Evolutionary conservation across 2,888 invertebrate genomes (phyloP).

Genomic region (Hydrotaea cyrtoneurina): DNA sequence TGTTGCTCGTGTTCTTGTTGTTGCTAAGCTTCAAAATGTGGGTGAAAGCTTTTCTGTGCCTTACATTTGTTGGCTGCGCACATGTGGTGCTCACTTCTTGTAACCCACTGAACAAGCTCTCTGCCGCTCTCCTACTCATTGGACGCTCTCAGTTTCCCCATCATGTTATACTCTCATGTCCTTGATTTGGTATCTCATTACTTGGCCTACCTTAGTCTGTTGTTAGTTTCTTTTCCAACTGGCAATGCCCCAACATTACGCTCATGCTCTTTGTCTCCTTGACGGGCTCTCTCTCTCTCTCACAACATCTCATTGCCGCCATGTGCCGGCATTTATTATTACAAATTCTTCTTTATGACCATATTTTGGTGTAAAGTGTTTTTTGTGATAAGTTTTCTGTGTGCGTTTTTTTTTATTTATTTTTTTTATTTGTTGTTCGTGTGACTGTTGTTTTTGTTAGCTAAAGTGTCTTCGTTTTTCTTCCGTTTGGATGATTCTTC

Average conservation of each 20-base stretch:
- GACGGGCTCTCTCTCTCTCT: constrained; percentile 28
- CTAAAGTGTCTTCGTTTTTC: not conserved
- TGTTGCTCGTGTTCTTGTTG: too few species aligned
- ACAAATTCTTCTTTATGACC: constrained; percentile 29
- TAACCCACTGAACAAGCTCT: constrained; percentile 15
- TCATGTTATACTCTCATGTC: constrained; percentile 47
- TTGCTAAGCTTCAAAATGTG: constrained; percentile 63
- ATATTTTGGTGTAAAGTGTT: constrained; percentile 24
- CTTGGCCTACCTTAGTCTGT: constrained; percentile 12
- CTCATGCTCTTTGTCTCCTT: not conserved
- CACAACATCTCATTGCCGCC: constrained; percentile 9
- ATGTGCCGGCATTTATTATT: constrained; percentile 60
- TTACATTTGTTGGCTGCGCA: constrained; percentile 42
- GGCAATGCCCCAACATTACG: constrained; percentile 48
- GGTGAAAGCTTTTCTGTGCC: constrained; percentile 67
- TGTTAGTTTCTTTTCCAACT: constrained; percentile 6
- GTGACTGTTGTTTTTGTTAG: not conserved
- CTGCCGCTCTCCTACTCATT: not conserved
- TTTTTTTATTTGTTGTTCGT: constrained; percentile 29
- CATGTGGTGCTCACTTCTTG: constrained; percentile 40
- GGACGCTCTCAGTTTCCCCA: too few species aligned
- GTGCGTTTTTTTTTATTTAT: too few species aligned
- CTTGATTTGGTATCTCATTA: constrained; percentile 43
- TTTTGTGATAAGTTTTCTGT: constrained; percentile 36
- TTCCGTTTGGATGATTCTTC: not conserved